Conservation (phyloP, 1,140 invertebrate species). For the Kradibia gibbosae region DNA sequence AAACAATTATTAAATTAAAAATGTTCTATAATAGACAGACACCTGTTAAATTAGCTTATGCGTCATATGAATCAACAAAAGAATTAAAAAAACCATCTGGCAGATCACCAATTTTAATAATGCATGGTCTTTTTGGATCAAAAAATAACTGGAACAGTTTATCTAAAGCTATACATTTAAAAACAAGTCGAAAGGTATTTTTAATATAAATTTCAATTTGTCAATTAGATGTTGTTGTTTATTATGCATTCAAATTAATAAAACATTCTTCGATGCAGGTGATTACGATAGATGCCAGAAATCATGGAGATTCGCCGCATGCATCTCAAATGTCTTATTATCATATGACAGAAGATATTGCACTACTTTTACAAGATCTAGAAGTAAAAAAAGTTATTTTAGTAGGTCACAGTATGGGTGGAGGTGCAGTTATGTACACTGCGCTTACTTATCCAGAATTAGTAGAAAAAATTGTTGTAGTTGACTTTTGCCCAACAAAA, state of each 20-base stretch:
- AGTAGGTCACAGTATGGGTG: slow-evolving; percentile 94
- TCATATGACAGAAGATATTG: slow-evolving; percentile 82
- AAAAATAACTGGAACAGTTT: slow-evolving; percentile 89
- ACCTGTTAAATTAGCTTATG: slow-evolving; percentile 76
- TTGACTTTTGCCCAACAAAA: slow-evolving; percentile 87
- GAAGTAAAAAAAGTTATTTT: slow-evolving; percentile 77
- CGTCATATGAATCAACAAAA: slow-evolving; percentile 73
- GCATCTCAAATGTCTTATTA: slow-evolving; percentile 79
- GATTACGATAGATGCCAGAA: slow-evolving; percentile 87
- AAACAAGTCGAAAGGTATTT: slow-evolving; percentile 77
- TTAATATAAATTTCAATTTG: background rate
- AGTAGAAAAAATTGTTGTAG: slow-evolving; percentile 85
- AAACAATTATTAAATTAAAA: background rate
- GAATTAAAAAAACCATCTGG: slow-evolving; percentile 52
- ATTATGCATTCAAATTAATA: no score
- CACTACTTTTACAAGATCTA: slow-evolving; percentile 77
- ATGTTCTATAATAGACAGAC: slow-evolving; percentile 40
- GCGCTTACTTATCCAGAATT: slow-evolving; percentile 82
- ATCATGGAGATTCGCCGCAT: slow-evolving; percentile 93
- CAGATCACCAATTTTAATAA: slow-evolving; percentile 80
- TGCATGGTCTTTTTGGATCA: slow-evolving; percentile 90
- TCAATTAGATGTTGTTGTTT: background rate
- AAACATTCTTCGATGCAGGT: slow-evolving; percentile 71
- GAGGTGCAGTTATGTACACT: slow-evolving; percentile 85
- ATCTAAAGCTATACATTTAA: slow-evolving; percentile 80